A percentile compares a stretch with the other conserved stretches of the same genome.
Evolutionary conservation across 2,888 invertebrate species (phyloP).

Genomic region (Apeira syringaria): DNA sequence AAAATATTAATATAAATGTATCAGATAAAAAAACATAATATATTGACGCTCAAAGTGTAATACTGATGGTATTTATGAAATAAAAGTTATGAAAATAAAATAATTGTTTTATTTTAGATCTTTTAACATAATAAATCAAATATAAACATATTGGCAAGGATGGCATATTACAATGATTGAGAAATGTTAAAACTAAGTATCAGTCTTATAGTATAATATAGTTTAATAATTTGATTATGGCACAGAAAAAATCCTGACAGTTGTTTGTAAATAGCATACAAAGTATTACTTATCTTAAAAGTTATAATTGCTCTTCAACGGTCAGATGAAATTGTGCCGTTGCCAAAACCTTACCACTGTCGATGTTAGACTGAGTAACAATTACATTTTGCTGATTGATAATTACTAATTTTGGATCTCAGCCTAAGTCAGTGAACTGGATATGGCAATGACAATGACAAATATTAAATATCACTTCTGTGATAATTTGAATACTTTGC

Average conservation of each 20-base stretch:
- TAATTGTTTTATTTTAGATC: conserved; percentile 18
- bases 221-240: conserved; percentile 16
- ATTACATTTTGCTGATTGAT: no score
- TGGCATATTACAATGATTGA: background rate
- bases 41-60: conserved; percentile 42
- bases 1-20: conserved; percentile 26
- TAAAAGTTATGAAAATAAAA: conserved; percentile 15
- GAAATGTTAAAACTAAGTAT: conserved; percentile 21
- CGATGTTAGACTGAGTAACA: no score
- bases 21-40: conserved; percentile 20
- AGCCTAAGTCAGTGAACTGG: no score
- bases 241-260: conserved; percentile 21
- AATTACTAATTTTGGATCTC: no score
- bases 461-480: no score
- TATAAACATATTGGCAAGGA: conserved; percentile 9
- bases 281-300: no score
- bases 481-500: no score
- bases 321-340: no score
- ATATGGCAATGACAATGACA: no score
- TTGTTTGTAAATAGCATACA: no score
- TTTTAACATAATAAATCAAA: conserved; percentile 1
- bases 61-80: conserved; percentile 15
- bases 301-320: no score
- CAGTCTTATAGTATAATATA: conserved; percentile 26
- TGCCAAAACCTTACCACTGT: no score